Percentiles rank a stretch among this genome's conserved stretches.
Evolutionary conservation across 2,797 vertebrate genomes (phyloP).

Genomic region (Anas bahamensis): DNA sequence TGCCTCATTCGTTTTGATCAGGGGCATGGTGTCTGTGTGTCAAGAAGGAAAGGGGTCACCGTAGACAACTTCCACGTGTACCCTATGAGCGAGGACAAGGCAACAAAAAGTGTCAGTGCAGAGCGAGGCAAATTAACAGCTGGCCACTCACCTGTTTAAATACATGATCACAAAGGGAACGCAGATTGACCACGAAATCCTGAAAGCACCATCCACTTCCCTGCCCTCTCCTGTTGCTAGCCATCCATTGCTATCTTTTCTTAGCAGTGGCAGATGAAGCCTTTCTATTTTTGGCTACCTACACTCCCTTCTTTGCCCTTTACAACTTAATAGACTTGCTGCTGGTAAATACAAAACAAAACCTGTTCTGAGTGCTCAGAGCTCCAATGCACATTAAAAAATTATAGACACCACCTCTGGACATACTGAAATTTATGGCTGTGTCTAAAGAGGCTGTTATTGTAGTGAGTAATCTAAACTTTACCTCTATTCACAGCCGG

Average conservation of each 20-base stretch:
- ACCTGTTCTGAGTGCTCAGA: slow-evolving; percentile 48
- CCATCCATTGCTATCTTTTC: slow-evolving; percentile 17
- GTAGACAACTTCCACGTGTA: neutral
- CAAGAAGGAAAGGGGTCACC: neutral
- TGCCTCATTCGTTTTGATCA: neutral
- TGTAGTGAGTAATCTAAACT: slow-evolving; percentile 68
- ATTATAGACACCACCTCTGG: slow-evolving; percentile 75
- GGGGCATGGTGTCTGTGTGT: neutral
- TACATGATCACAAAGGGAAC: neutral
- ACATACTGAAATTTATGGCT: slow-evolving; percentile 68
- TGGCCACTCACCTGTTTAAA: neutral
- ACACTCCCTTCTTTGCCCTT: slow-evolving; percentile 50
- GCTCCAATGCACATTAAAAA: slow-evolving; percentile 72
- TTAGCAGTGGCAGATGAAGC: slow-evolving; percentile 49
- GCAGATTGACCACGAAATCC: neutral
- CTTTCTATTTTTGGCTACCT: slow-evolving; percentile 64
- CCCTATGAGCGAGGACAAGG: neutral
- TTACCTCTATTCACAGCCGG: slow-evolving; percentile 54
- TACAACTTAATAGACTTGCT: slow-evolving; percentile 75
- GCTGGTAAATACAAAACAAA: slow-evolving; percentile 77
- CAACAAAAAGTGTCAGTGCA: neutral
- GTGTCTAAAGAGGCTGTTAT: slow-evolving; percentile 69
- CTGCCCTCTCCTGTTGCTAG: neutral
- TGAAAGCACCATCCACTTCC: slow-evolving; percentile 4
- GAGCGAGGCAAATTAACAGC: slow-evolving; percentile 6